Conservation (phyloP, 2,797 vertebrate species). For the Phyllotis vaccarum region DNA sequence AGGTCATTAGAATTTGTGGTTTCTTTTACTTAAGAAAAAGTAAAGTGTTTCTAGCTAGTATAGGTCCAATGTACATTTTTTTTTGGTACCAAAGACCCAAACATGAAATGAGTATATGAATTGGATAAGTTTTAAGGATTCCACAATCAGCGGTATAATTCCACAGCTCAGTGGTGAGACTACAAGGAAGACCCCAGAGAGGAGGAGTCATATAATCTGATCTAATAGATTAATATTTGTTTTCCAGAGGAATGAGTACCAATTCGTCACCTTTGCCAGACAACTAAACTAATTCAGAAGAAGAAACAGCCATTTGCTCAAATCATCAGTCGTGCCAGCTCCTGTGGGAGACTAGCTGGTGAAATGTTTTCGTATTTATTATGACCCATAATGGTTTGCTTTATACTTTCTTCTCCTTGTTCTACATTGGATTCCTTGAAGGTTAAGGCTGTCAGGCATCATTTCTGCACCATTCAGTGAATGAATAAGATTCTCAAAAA, state of each 20-base stretch:
- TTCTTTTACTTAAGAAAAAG: slow-evolving; percentile 26
- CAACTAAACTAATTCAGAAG: slow-evolving; percentile 30
- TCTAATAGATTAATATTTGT: not conserved
- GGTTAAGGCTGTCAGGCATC: not conserved
- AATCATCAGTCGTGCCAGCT: slow-evolving; percentile 13
- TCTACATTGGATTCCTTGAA: slow-evolving; percentile 34
- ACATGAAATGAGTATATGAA: not conserved
- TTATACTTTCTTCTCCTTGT: slow-evolving; percentile 30
- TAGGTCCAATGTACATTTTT: not conserved
- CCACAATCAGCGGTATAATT: not conserved
- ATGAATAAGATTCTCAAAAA: slow-evolving; percentile 7
- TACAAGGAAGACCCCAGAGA: slow-evolving; percentile 5
- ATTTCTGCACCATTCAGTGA: slow-evolving; percentile 27
- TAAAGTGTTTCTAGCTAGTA: slow-evolving; percentile 29
- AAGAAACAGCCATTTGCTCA: slow-evolving; percentile 34
- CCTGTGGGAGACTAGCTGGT: not conserved
- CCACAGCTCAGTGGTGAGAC: not conserved
- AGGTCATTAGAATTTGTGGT: not conserved
- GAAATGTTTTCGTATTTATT: slow-evolving; percentile 30
- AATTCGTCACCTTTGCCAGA: not conserved
- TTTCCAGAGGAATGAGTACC: slow-evolving; percentile 30
- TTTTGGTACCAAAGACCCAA: slow-evolving; percentile 4
- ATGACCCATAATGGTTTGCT: slow-evolving; percentile 26
- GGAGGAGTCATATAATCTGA: not conserved
- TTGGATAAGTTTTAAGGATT: slow-evolving; percentile 26